Conservation (phyloP, 1,140 invertebrate genomes). For the Drosophila asahinai region DNA sequence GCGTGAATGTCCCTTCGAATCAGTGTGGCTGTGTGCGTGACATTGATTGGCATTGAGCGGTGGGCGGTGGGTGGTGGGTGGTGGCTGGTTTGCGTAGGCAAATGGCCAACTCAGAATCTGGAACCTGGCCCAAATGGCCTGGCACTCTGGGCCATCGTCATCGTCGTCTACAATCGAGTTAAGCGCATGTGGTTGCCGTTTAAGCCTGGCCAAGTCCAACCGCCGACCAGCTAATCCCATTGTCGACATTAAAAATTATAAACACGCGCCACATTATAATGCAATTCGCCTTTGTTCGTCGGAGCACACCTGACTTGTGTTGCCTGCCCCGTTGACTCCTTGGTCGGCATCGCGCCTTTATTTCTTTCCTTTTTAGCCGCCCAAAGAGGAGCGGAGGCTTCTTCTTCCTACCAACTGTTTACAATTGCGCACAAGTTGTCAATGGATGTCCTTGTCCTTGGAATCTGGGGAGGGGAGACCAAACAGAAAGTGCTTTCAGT, state of each 20-base stretch:
- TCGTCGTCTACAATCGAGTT: constrained; percentile 43
- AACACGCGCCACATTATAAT: constrained; percentile 51
- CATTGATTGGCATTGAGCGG: constrained; percentile 59
- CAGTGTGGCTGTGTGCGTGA: constrained; percentile 35
- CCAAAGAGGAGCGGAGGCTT: too few species aligned
- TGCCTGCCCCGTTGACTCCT: constrained; percentile 3
- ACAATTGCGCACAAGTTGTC: constrained; percentile 42
- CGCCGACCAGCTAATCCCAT: constrained; percentile 47
- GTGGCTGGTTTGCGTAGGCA: constrained; percentile 26
- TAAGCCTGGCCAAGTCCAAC: constrained; percentile 35
- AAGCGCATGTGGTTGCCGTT: constrained; percentile 51
- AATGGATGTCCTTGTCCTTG: constrained; percentile 35
- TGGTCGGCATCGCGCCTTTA: constrained; percentile 6
- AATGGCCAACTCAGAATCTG: constrained; percentile 16
- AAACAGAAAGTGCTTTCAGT: constrained; percentile 22
- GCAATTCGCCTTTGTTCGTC: constrained; percentile 51
- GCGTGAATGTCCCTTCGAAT: constrained; percentile 36
- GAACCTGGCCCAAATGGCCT: constrained; percentile 6
- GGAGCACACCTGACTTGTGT: constrained; percentile 37
- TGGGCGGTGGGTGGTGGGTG: not conserved
- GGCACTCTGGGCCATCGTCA: constrained; percentile 21
- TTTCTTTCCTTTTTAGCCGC: constrained; percentile 24
- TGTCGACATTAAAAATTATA: constrained; percentile 58
- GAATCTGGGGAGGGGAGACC: constrained; percentile 2
- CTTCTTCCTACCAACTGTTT: constrained; percentile 21